These are phyloP conservation scores for Ailuropoda melanoleuca DNA, from an alignment of 2,113 vertebrate species.

Conservation along the genomic window DNA sequence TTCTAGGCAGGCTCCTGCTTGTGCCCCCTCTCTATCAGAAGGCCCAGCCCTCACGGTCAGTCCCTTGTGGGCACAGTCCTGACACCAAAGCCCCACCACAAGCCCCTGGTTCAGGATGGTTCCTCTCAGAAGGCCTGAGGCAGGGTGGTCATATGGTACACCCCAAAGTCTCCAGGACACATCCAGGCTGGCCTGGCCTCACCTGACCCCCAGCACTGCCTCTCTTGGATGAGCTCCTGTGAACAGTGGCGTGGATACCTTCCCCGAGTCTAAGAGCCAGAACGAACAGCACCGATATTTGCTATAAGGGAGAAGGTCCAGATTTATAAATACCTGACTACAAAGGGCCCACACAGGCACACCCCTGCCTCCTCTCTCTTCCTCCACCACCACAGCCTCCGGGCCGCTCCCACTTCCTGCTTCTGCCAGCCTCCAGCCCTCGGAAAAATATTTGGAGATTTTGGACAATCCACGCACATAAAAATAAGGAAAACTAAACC, in stretches of 20 bases:
- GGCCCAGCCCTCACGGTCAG: neutral
- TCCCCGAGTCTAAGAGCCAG: neutral
- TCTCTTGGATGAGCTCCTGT: neutral
- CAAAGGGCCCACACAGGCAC: neutral
- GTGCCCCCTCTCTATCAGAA: neutral
- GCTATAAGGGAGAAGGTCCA: neutral
- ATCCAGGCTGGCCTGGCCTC: neutral
- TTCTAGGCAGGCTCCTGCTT: neutral
- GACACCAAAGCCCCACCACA: neutral
- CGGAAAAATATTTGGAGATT: conserved; percentile 11
- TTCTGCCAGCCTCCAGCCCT: neutral
- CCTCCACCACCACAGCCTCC: neutral
- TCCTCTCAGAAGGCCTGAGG: neutral
- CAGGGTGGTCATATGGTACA: neutral
- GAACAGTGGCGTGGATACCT: neutral
- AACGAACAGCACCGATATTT: conserved; percentile 31
- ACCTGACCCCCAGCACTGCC: neutral
- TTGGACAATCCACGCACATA: neutral
- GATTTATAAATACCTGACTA: conserved; percentile 3
- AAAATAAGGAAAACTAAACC: conserved; percentile 5
- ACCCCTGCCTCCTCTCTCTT: neutral
- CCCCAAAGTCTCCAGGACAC: neutral
- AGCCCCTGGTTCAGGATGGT: neutral
- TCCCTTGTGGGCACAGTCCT: neutral
- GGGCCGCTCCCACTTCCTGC: neutral